These are phyloP conservation scores for Hemibagrus guttatus DNA, from an alignment of 2,797 vertebrate genomes.

Conservation along the genomic window DNA sequence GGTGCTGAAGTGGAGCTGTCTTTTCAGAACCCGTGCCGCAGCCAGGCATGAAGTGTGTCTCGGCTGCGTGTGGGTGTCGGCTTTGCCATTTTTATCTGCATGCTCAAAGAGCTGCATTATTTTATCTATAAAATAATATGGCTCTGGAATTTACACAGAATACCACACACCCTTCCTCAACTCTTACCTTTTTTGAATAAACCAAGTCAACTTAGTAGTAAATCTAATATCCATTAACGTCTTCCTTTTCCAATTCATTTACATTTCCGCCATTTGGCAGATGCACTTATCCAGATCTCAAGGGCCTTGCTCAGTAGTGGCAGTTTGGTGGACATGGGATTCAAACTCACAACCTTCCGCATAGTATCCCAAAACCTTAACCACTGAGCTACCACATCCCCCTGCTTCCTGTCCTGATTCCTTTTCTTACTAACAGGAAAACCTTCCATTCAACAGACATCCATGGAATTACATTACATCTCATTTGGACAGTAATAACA, in stretches of 20 bases:
- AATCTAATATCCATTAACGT: not conserved
- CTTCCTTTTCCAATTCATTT: too few species aligned
- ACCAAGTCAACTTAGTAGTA: not conserved
- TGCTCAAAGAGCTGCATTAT: not conserved
- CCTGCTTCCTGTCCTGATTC: not conserved
- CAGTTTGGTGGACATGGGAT: too few species aligned
- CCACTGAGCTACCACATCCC: too few species aligned
- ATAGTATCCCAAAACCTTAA: too few species aligned
- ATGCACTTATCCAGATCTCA: too few species aligned
- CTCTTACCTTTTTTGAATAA: not conserved
- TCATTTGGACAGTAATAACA: slow-evolving; percentile 44
- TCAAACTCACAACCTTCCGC: too few species aligned
- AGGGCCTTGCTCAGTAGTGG: too few species aligned
- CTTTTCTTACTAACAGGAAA: not conserved
- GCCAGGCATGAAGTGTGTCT: too few species aligned
- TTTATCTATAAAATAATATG: not conserved
- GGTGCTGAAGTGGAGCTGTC: too few species aligned
- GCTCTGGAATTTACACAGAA: not conserved
- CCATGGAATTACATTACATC: not conserved
- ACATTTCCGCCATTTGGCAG: too few species aligned
- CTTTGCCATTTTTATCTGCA: not conserved
- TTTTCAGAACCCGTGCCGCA: too few species aligned
- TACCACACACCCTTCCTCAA: not conserved
- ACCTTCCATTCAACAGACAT: not conserved
- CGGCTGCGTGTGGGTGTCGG: too few species aligned